These are phyloP conservation scores for Tenodera sinensis DNA, from an alignment of 2,888 invertebrate species.

Conservation along the genomic window DNA sequence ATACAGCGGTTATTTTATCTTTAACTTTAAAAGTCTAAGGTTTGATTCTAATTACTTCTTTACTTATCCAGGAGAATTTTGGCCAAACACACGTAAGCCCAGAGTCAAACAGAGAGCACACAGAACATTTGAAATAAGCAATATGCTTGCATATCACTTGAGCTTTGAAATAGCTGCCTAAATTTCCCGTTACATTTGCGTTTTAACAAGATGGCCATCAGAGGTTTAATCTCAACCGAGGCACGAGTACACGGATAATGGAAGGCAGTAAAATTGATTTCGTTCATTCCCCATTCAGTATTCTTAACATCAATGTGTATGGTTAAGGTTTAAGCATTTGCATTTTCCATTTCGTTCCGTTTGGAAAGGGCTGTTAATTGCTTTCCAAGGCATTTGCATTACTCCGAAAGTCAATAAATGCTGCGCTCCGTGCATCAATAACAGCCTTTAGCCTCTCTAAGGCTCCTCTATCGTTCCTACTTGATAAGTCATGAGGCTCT, in stretches of 20 bases:
- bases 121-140: too few relatives aligned
- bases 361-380: background rate
- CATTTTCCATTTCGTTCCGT: background rate
- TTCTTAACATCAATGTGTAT: background rate
- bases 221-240: background rate
- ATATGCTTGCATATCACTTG: too few relatives aligned
- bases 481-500: too few relatives aligned
- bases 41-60: too few relatives aligned
- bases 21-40: too few relatives aligned
- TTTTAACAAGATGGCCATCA: background rate
- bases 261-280: background rate
- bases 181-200: background rate
- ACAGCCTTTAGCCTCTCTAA: too few relatives aligned
- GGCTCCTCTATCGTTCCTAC: too few relatives aligned
- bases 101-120: too few relatives aligned
- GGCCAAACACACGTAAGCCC: too few relatives aligned
- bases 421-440: background rate
- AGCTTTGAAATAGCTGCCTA: background rate
- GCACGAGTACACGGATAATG: background rate
- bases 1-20: too few relatives aligned
- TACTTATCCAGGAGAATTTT: too few relatives aligned
- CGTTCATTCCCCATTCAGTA: background rate
- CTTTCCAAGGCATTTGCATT: background rate
- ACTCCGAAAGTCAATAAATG: background rate
- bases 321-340: too few relatives aligned